Evolutionary conservation across 2,797 vertebrate genomes (phyloP).

Genomic region (Ibycter americanus): DNA sequence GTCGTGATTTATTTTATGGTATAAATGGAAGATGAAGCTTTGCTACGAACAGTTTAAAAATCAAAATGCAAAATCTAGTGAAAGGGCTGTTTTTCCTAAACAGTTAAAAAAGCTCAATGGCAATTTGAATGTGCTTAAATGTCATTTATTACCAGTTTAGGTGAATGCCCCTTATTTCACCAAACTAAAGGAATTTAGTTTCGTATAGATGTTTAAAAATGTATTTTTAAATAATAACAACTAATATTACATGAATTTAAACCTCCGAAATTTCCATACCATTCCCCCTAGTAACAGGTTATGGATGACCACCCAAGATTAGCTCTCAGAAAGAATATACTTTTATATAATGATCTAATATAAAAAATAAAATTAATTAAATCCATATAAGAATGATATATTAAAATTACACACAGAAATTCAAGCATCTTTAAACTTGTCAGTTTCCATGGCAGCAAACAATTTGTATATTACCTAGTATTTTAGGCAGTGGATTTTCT

Average conservation of each 20-base stretch:
- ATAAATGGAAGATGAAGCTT: background rate
- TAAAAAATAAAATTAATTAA: background rate
- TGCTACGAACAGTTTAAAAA: background rate
- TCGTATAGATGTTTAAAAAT: background rate
- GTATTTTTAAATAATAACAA: background rate
- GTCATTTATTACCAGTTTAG: background rate
- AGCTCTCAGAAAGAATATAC: background rate
- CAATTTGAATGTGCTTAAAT: background rate
- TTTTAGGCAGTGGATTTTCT: background rate
- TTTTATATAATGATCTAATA: background rate
- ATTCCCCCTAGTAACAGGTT: background rate
- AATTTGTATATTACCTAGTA: constrained; percentile 11
- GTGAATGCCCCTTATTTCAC: background rate
- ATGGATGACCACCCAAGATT: background rate
- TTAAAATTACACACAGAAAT: background rate
- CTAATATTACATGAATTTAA: background rate
- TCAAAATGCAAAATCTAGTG: background rate
- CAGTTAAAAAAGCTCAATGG: background rate
- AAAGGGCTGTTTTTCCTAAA: background rate
- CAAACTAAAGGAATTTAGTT: background rate
- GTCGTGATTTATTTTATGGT: background rate
- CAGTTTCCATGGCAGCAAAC: constrained; percentile 50
- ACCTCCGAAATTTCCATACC: background rate
- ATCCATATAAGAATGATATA: background rate
- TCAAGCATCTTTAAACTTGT: background rate